Evolutionary conservation across 2,888 invertebrate genomes (phyloP).

Genomic region (Oeneis ivallda): DNA sequence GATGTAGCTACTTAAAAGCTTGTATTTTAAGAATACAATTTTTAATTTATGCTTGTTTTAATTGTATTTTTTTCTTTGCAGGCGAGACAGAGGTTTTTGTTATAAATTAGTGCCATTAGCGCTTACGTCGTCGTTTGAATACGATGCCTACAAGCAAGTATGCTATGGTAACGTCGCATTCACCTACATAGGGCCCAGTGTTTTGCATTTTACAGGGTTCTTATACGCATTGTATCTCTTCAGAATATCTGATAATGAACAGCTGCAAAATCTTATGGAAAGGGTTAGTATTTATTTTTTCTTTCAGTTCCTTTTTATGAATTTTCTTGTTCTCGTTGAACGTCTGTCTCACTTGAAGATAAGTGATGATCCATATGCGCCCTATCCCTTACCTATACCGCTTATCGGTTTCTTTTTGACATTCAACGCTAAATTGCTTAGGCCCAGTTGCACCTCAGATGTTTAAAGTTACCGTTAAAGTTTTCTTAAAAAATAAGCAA

Average conservation of each 20-base stretch:
- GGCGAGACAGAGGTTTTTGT: slow-evolving; percentile 87
- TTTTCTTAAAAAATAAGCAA: too few species aligned
- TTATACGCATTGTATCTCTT: slow-evolving; percentile 87
- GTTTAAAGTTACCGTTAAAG: too few species aligned
- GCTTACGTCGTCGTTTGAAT: slow-evolving; percentile 66
- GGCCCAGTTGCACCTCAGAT: too few species aligned
- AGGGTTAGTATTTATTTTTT: slow-evolving; percentile 77
- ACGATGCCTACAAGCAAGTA: slow-evolving; percentile 80
- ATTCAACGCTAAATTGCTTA: too few species aligned
- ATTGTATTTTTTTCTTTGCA: slow-evolving; percentile 60
- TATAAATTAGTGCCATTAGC: slow-evolving; percentile 79
- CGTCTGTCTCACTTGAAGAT: too few species aligned
- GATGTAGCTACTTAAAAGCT: too few species aligned
- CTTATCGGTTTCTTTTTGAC: too few species aligned
- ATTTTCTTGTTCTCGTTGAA: too few species aligned
- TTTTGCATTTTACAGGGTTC: slow-evolving; percentile 87
- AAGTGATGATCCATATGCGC: neutral
- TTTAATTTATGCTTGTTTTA: too few species aligned
- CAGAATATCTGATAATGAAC: slow-evolving; percentile 89
- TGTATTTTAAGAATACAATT: too few species aligned
- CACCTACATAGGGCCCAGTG: slow-evolving; percentile 87
- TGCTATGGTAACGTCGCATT: slow-evolving; percentile 88
- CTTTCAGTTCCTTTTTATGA: neutral
- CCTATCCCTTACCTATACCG: too few species aligned
- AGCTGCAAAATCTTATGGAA: slow-evolving; percentile 91